Evolutionary conservation across 2,113 vertebrate species (phyloP), one percentile per base, ranked within the genome.

Genomic region (Oncorhynchus kisutch): DNA sequence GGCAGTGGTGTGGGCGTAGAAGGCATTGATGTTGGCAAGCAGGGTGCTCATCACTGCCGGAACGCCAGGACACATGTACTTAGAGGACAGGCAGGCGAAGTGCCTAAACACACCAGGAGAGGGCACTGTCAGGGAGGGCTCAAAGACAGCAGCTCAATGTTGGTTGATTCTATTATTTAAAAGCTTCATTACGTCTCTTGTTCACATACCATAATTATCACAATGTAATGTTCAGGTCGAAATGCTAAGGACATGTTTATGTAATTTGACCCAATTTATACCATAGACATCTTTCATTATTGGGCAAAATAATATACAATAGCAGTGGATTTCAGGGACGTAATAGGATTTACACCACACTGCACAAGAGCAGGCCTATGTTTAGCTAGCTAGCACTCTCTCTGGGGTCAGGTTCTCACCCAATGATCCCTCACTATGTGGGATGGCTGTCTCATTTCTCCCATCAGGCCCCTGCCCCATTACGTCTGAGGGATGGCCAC

Each of bases 21-120:
- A 98, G 82, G 98, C 98, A 76, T 99, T 99, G 90, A 99, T 99
- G 85, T 99, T 99, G 91, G 98, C 98, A 84, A 99, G 92, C 87
- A 99, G 94, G 77, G 97, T 99, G 91, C 98, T 99, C 98, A 99
- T 99, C 87, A 99, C 96, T 29, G 98, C 98, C 76, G 98, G 98
- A 51, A 99, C 96, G 0, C 98, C 97, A 0, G 98, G 97, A 85
- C 96, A 99, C 97, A 99, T 99, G 88, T 99, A 99, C 89, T 99
- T 99, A 65, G 98, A 98, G 1, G 98, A 99, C 67, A 99, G 95
- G 90, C 97, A 99, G 9, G 98, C 97, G 91, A 99, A 99, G 89
- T 99, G 97, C 87, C 98, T 99, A 85, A 84, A 70, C 5, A 83
- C 27, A 39, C 67, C 67, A 68, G 27, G 18, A 68, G 67, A 68